These are phyloP conservation scores for Sander lucioperca DNA, from an alignment of 2,113 vertebrate species.

Conservation along the genomic window DNA sequence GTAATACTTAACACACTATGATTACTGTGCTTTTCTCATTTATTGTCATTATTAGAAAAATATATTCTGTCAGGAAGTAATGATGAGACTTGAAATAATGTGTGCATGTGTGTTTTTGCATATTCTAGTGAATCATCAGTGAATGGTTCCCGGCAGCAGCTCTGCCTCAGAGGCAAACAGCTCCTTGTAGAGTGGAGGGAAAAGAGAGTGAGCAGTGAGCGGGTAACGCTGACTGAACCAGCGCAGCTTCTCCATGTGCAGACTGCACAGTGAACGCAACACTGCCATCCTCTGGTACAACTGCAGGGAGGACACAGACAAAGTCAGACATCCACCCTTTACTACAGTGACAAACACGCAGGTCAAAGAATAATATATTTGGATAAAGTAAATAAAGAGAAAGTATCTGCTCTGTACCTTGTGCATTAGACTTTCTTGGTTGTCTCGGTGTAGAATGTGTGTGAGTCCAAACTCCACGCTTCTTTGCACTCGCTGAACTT, in stretches of 20 bases:
- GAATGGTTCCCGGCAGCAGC: slow-evolving; percentile 69
- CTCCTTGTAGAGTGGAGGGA: slow-evolving; percentile 95
- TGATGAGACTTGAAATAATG: slow-evolving; percentile 28
- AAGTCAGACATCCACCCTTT: neutral
- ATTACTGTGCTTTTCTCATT: slow-evolving; percentile 36
- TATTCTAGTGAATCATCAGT: slow-evolving; percentile 57
- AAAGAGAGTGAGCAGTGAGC: slow-evolving; percentile 85
- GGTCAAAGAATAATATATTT: slow-evolving; percentile 46
- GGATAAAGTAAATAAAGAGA: neutral
- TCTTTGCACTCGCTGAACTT: slow-evolving; percentile 87
- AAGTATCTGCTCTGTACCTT: slow-evolving; percentile 80
- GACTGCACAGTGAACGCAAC: slow-evolving; percentile 88
- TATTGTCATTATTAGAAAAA: slow-evolving; percentile 66
- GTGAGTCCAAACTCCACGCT: slow-evolving; percentile 87
- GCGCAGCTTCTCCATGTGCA: slow-evolving; percentile 92
- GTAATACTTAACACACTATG: slow-evolving; percentile 9
- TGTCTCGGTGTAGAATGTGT: slow-evolving; percentile 87
- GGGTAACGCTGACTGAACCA: slow-evolving; percentile 90
- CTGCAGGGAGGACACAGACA: slow-evolving; percentile 77
- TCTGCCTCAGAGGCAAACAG: slow-evolving; percentile 90
- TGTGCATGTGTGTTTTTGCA: slow-evolving; percentile 43
- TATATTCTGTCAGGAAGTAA: slow-evolving; percentile 62
- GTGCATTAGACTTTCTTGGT: slow-evolving; percentile 87
- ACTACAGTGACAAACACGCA: neutral
- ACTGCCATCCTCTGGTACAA: slow-evolving; percentile 86